phyloP scores from a whole-genome alignment of 2,888 invertebrate genomes.

The Pyrgus malvae region DNA sequence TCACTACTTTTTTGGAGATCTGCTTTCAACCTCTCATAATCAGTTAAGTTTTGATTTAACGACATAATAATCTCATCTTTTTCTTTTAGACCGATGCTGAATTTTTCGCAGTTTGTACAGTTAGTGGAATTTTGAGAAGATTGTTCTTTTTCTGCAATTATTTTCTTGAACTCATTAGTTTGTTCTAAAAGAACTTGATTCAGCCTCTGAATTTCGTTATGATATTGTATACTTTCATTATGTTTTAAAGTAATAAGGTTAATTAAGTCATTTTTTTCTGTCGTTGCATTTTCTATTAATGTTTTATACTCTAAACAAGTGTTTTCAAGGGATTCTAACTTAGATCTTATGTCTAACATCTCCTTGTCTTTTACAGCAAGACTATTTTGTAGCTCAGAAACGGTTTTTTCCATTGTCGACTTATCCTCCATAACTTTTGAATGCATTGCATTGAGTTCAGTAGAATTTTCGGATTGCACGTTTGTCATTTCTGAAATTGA shows the following conservation, averaged over 20 bases:
- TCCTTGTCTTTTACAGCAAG: slow-evolving; percentile 50
- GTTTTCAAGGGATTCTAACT: slow-evolving; percentile 47
- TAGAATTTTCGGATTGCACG: slow-evolving; percentile 43
- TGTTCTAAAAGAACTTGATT: slow-evolving; percentile 83
- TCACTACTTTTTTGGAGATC: slow-evolving; percentile 81
- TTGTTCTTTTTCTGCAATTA: slow-evolving; percentile 57
- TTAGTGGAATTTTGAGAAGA: slow-evolving; percentile 41
- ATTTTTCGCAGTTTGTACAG: slow-evolving; percentile 58
- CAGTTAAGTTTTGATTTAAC: slow-evolving; percentile 52
- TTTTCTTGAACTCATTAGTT: slow-evolving; percentile 57
- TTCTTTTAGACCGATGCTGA: slow-evolving; percentile 55
- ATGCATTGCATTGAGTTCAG: slow-evolving; percentile 54
- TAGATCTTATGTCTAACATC: slow-evolving; percentile 46
- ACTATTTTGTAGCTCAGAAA: slow-evolving; percentile 44
- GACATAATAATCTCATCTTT: slow-evolving; percentile 63
- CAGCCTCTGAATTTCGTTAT: slow-evolving; percentile 91
- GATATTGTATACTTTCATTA: slow-evolving; percentile 91
- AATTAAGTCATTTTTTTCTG: slow-evolving; percentile 87
- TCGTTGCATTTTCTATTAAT: slow-evolving; percentile 50
- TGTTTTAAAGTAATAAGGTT: slow-evolving; percentile 90
- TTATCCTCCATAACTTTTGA: slow-evolving; percentile 56
- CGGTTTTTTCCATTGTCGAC: slow-evolving; percentile 48
- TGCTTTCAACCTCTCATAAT: slow-evolving; percentile 58
- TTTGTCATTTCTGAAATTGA: slow-evolving; percentile 56
- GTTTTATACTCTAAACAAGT: slow-evolving; percentile 53